Percentiles rank a stretch among this genome's conserved stretches.
Evolutionary conservation across 2,888 invertebrate species (phyloP).

Genomic region (Andrena trimmerana): DNA sequence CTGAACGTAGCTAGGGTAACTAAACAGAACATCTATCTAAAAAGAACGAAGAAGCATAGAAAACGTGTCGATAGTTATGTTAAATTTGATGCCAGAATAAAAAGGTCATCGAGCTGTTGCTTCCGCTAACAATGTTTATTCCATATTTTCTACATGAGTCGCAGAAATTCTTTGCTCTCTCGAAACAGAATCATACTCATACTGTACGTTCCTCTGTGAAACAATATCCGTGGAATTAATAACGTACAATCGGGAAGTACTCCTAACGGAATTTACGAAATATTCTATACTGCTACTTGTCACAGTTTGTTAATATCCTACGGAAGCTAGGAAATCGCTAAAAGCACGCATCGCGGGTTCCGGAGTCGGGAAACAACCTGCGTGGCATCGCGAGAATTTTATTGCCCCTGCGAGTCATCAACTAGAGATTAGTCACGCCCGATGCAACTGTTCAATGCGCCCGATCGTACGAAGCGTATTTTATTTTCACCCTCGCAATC

Average conservation of each 20-base stretch:
- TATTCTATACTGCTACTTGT: neutral
- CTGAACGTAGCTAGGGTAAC: neutral
- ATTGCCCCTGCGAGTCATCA: neutral
- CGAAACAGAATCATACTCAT: neutral
- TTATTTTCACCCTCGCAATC: neutral
- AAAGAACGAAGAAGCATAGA: neutral
- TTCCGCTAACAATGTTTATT: slow-evolving; percentile 36
- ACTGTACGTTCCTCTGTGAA: neutral
- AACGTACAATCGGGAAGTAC: neutral
- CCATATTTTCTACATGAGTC: slow-evolving; percentile 11
- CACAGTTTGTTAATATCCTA: neutral
- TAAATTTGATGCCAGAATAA: slow-evolving; percentile 3
- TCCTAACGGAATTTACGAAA: neutral
- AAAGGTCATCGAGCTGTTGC: neutral
- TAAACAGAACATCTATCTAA: neutral
- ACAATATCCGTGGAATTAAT: neutral
- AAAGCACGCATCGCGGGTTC: neutral
- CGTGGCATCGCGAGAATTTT: neutral
- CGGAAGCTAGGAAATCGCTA: neutral
- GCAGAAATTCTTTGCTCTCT: neutral
- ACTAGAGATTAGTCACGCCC: slow-evolving; percentile 8
- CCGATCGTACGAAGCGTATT: neutral
- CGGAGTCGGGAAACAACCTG: neutral
- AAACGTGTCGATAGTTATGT: neutral
- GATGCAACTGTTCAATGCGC: neutral